A percentile compares a stretch with the other conserved stretches of the same genome.
phyloP scores from a whole-genome alignment of 2,113 vertebrate genomes.

The Poeciliopsis occidentalis region DNA sequence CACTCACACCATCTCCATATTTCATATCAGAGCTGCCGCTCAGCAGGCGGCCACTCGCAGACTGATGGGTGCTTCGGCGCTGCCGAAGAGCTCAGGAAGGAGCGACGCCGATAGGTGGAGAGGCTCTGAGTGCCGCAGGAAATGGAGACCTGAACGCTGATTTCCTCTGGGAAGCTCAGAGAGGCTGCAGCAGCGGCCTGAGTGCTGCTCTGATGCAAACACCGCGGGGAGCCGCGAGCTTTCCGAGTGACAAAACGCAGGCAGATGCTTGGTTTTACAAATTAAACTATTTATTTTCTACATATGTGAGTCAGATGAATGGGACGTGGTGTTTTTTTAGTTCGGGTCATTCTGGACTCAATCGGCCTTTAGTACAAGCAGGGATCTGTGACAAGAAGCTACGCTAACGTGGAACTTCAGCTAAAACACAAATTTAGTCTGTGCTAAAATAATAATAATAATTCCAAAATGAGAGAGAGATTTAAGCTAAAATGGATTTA shows the following conservation, averaged over 20 bases:
- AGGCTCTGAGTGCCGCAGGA: slow-evolving; percentile 24
- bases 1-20: slow-evolving; percentile 38
- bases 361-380: too few relatives aligned
- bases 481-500: too few relatives aligned
- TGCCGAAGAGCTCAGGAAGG: slow-evolving; percentile 20
- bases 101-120: slow-evolving; percentile 10
- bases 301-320: background rate
- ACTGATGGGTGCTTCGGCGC: slow-evolving; percentile 15
- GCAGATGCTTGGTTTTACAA: background rate
- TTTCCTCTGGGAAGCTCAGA: slow-evolving; percentile 19
- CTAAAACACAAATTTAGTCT: too few relatives aligned
- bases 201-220: slow-evolving; percentile 13
- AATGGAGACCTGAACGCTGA: slow-evolving; percentile 22
- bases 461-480: too few relatives aligned
- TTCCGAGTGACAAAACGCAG: background rate
- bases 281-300: background rate
- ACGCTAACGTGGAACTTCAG: too few relatives aligned
- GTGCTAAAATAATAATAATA: too few relatives aligned
- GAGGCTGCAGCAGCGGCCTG: slow-evolving; percentile 19
- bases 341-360: too few relatives aligned
- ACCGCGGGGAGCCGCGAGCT: background rate
- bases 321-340: too few relatives aligned
- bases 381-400: too few relatives aligned
- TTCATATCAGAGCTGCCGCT: slow-evolving; percentile 8
- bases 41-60: slow-evolving; percentile 5